A percentile compares a stretch with the other conserved stretches of the same genome.
Evolutionary conservation across 2,113 vertebrate species (phyloP).

Genomic region (Cyanoderma ruficeps): DNA sequence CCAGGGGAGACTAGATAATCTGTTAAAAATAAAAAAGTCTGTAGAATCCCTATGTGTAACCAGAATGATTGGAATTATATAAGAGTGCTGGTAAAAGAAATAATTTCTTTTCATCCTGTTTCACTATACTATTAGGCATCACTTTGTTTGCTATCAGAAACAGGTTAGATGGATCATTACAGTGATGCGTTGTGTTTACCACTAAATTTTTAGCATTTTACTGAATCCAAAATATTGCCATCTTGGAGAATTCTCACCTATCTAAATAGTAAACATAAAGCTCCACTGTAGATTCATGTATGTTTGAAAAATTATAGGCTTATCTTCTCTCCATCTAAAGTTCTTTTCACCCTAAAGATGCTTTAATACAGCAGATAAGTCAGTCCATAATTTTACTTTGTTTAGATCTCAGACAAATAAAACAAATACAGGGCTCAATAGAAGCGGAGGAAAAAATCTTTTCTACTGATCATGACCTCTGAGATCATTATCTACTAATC

Average conservation of each 20-base stretch:
- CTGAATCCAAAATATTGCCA: neutral
- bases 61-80: neutral
- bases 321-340: neutral
- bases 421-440: neutral
- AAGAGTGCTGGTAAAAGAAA: neutral
- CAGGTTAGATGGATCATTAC: neutral
- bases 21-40: neutral
- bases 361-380: neutral
- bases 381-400: neutral
- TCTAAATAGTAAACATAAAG: neutral
- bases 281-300: neutral
- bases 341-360: neutral
- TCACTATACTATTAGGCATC: neutral
- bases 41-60: neutral
- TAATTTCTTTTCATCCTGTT: neutral
- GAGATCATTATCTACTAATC: neutral
- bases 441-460: accelerated
- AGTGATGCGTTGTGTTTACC: neutral
- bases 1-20: neutral
- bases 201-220: neutral
- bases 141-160: neutral
- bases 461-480: neutral
- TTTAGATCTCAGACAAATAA: neutral
- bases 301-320: neutral
- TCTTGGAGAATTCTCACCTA: neutral